phyloP scores from a whole-genome alignment of 2,888 invertebrate species.

The Siphlonurus alternatus region DNA sequence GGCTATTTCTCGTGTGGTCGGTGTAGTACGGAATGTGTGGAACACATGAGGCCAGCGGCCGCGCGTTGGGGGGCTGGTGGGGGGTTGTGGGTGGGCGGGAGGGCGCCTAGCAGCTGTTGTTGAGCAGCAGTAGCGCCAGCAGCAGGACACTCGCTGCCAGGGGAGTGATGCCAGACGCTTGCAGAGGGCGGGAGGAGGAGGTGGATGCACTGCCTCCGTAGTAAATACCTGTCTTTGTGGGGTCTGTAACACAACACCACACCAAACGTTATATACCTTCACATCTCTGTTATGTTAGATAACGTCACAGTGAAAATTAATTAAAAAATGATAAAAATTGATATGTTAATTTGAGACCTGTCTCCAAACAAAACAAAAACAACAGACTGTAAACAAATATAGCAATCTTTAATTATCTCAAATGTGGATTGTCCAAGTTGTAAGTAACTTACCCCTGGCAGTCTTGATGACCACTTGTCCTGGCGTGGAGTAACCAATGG shows the following conservation, averaged over 20 bases:
- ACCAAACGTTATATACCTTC: not conserved
- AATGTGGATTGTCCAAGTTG: slow-evolving; percentile 24
- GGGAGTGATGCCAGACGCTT: not conserved
- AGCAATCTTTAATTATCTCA: not conserved
- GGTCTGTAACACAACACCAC: slow-evolving; percentile 4
- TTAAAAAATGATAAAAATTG: too few species aligned
- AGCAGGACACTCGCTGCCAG: not conserved
- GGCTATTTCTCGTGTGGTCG: not conserved
- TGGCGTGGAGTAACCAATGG: slow-evolving; percentile 64
- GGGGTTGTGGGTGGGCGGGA: not conserved
- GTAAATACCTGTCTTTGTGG: slow-evolving; percentile 6
- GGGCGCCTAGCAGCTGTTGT: not conserved
- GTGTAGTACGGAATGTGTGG: not conserved
- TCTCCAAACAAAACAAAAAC: not conserved
- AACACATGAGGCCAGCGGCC: not conserved
- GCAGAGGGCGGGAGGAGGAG: not conserved
- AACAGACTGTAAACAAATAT: not conserved
- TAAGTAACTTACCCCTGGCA: slow-evolving; percentile 63
- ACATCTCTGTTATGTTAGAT: too few species aligned
- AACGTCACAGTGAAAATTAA: too few species aligned
- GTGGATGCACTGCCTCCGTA: not conserved
- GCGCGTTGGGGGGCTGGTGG: not conserved
- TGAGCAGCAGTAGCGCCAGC: not conserved
- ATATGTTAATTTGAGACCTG: too few species aligned
- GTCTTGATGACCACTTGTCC: slow-evolving; percentile 68